Base-by-base conservation (phyloP, 1,140 invertebrate genomes). In the Theocolax elegans region DNA sequence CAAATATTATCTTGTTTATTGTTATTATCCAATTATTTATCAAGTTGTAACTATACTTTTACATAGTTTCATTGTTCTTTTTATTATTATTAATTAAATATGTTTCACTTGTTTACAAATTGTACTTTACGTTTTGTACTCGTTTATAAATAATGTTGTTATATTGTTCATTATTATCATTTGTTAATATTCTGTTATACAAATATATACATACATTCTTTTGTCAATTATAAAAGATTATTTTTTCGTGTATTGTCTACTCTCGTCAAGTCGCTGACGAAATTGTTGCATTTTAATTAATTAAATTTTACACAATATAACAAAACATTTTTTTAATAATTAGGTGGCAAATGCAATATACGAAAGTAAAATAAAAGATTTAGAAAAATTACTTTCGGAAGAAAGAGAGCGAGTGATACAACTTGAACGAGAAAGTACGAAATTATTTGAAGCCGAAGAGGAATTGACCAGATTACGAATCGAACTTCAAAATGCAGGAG, bases 401-500 rank as follows among this genome's bases (percentile, higher is more conserved):
- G 88, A 89, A 74, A 76, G 83, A 38, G 82, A 85, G 63, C 81
- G 85, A 68, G 71, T 82, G 9, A 85, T 88, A 75, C 80, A 83
- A 40, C 74, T 88, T 0, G 88, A 90, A 79, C 75, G 75, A 60
- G 87, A 89, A 46, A 84, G 80, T n/a, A 85, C 83, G 42, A 87
- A 86, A 72, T 74, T 88, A n/a, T 88, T 89, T 53, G 88, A 90
- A 77, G 75, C 85, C 3, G 88, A 89, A 72, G 88, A 89, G 76
- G 83, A 85, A 74, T 75, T 89, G 15, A 73, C 84, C 0, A 83
- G 83, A 70, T 72, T 86, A 64, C 80, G 83, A 48, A 80, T 81
- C 38, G 82, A 87, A 69, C 62, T 83, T 21, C 80, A 74, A 46
- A 42, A 46, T n/a, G 63, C 72, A 76, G 53, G 56, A 68, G 64